phyloP scores from a whole-genome alignment of 2,797 vertebrate species.

The Leptoclinus maculatus region DNA sequence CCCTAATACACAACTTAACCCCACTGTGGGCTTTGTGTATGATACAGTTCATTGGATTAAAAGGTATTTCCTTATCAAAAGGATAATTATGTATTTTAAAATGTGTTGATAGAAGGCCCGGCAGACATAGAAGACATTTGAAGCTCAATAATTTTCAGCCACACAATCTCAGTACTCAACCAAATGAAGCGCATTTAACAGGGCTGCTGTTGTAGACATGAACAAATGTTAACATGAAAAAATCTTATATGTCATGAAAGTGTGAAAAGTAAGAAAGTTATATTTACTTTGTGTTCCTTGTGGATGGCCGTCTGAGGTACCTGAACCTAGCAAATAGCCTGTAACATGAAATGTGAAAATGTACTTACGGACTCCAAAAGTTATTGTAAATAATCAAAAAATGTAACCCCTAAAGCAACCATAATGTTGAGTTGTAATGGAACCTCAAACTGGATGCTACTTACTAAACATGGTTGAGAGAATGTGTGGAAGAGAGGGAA shows the following conservation, averaged over 20 bases:
- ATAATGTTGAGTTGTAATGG: too few species aligned
- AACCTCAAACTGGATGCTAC: too few species aligned
- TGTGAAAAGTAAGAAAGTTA: not conserved
- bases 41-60: not conserved
- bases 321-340: not conserved
- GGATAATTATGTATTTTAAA: not conserved
- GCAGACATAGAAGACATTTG: too few species aligned
- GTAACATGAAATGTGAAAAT: not conserved
- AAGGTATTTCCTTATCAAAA: not conserved
- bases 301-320: not conserved
- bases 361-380: not conserved
- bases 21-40: not conserved
- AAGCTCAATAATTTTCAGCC: too few species aligned
- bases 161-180: too few species aligned
- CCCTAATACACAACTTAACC: too few species aligned
- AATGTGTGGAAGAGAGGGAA: too few species aligned
- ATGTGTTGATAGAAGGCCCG: too few species aligned
- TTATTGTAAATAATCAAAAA: not conserved
- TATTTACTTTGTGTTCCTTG: not conserved
- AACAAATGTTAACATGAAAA: not conserved
- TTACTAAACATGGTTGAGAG: too few species aligned
- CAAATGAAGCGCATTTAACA: too few species aligned
- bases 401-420: too few species aligned
- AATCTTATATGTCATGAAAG: not conserved
- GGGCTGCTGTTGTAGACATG: too few species aligned